Base-by-base conservation (phyloP, 2,797 vertebrate species). In the Siniperca obscura region DNA sequence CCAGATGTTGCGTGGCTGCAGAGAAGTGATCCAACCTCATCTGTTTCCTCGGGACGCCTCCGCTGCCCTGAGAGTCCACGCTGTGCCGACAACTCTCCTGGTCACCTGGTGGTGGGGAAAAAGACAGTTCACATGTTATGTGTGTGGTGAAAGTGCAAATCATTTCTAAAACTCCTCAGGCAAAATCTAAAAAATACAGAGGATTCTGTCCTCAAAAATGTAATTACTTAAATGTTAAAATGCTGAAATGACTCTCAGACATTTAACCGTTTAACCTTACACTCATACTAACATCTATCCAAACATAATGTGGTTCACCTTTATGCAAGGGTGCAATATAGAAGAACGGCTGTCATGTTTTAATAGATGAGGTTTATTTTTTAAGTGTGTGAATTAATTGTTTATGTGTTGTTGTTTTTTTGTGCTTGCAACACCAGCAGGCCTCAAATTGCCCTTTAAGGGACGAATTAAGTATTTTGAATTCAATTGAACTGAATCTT, bases 1-100 rank as follows among this genome's bases (percentile, higher is more conserved):
- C 97, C 36, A 97, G 92, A 57, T 96, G 97, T 80, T 96, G 96
- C 12, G 96, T 89, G 10, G 88, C 83, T 25, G 95, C 90, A 10
- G 96, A 88, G 77, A 97, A 98, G 81, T 96, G 92, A 3, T 98
- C 97, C 0, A 96, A 91, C 16, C 97, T 96, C 72, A 97, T 95
- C 82, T 97, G 97, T 82, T 98, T 98, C 55, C 97, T 95, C 1
- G 96, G 92, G 40, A 95, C 90, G 0, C 95, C 94, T 1, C 86
- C 93, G 13, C 96, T 97, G 77, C 96, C 95, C 94, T 97, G 97
- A 42, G 97, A 96, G 91, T 98, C 97, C 46, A 97, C 96, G 5
- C 97, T 97, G 92, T 97, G 96, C 61, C 96, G 94, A 83, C 97
- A 98, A 86, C 96, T 97, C 85, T 98, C 97, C 92, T 97, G 97